phyloP scores from a whole-genome alignment of 2,888 invertebrate species.

The Drosophila suboccidentalis region DNA sequence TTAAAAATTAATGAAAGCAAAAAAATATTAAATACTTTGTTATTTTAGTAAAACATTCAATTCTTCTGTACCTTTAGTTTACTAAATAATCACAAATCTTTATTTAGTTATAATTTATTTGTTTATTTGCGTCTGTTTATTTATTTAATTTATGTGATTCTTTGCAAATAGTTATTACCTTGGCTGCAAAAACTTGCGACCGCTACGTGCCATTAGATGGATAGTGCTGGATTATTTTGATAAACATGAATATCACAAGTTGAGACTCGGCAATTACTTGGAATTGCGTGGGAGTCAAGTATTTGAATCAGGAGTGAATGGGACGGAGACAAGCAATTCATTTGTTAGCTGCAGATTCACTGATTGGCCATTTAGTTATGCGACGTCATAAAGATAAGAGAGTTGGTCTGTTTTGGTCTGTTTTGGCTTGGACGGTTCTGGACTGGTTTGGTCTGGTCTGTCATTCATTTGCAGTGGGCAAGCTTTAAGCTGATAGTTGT shows the following conservation, averaged over 20 bases:
- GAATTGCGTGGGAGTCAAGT: neutral
- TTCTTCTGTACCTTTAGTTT: too few species aligned
- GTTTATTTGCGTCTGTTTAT: too few species aligned
- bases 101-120: too few species aligned
- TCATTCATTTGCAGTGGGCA: slow-evolving; percentile 67
- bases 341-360: slow-evolving; percentile 57
- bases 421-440: slow-evolving; percentile 10
- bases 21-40: too few species aligned
- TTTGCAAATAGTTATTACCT: neutral
- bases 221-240: slow-evolving; percentile 8
- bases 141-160: neutral
- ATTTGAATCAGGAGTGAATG: neutral
- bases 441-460: slow-evolving; percentile 14
- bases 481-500: slow-evolving; percentile 44
- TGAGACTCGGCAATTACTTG: neutral
- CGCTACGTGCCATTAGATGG: neutral
- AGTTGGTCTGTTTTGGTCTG: slow-evolving; percentile 13
- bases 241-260: slow-evolving; percentile 14
- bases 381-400: slow-evolving; percentile 70
- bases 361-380: slow-evolving; percentile 75
- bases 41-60: too few species aligned
- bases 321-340: slow-evolving; percentile 36
- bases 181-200: neutral
- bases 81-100: too few species aligned
- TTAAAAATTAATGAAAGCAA: too few species aligned